Percentiles rank a stretch among this genome's conserved stretches.
Conservation (phyloP, 2,888 invertebrate genomes). For the Caenorhabditis angaria region DNA sequence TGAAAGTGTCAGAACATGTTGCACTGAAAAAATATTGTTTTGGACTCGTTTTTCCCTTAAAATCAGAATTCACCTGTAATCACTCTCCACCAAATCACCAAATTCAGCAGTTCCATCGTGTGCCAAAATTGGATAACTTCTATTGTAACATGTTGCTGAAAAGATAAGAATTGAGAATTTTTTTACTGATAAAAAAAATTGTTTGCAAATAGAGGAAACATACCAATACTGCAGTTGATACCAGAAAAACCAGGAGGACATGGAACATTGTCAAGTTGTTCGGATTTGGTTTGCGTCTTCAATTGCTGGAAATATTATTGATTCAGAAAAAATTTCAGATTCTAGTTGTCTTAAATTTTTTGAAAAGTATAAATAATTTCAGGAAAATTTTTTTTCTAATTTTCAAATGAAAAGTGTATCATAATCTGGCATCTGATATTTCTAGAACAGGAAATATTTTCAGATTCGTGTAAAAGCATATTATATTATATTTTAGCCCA, state of each 20-base stretch:
- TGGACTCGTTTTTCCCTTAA: no score
- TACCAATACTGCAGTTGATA: constrained; percentile 4
- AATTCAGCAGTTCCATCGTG: constrained; percentile 35
- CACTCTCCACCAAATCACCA: constrained; percentile 39
- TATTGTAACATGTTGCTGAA: constrained; percentile 35
- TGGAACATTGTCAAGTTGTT: background rate
- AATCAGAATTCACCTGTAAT: constrained; percentile 20
- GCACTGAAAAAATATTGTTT: constrained; percentile 19
- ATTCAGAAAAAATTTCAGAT: no score
- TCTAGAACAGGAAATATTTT: no score
- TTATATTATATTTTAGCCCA: no score
- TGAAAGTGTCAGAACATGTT: constrained; percentile 37
- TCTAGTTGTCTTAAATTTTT: no score
- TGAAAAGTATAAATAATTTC: no score
- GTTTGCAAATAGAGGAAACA: background rate
- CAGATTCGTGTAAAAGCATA: no score
- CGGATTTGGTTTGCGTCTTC: no score
- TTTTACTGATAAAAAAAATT: background rate
- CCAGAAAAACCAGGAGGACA: constrained; percentile 9
- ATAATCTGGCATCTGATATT: no score
- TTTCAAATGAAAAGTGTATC: no score
- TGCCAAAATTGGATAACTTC: constrained; percentile 15
- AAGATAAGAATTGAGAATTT: background rate
- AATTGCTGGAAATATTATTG: no score
- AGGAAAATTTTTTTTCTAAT: background rate